Evolutionary conservation across 2,113 vertebrate genomes (phyloP), one percentile per base, ranked within the genome.

Genomic region (Aphyosemion australe): DNA sequence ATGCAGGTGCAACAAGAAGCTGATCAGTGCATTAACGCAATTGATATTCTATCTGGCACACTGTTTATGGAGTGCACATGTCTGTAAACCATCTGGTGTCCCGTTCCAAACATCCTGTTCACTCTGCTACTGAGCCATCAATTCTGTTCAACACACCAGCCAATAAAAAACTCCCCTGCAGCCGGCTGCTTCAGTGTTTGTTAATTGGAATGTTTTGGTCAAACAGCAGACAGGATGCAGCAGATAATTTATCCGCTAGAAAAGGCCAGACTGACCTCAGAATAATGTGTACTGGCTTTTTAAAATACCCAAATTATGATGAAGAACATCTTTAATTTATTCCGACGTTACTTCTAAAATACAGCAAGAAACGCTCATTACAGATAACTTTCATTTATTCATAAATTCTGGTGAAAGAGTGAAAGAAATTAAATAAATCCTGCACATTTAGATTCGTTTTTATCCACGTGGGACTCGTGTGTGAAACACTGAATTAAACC

Each of bases 121-220:
- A 13, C 61, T 77, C 41, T 54, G 45, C 60, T 39, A 53, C 51
- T 50, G 54, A 19, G 49, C 46, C 58, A 74, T 84, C 62, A 67
- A 32, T 77, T 72, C 65, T 51, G 53, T 49, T 70, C 14, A 72
- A 66, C 65, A 66, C 59, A 21, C 21, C 48, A 60, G 49, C 63
- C 52, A 60, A 63, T 75, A 62, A 60, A 62, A 42, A 9, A 69
- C 20, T 16, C 37, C n/a, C 73, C 69, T 55, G 62, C 73, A 51
- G 78, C 65, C 62, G 53, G 20, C 42, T 60, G 61, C 13, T 14
- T 65, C 54, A 56, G 26, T 65, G 46, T 72, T 65, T 62, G 69
- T 79, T 78, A 60, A 76, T 82, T 58, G 66, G 12, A 59, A 52
- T 26, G 32, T 26, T 12, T 43, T 39, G 55, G 77, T 84, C 76